Base-by-base conservation (phyloP, 2,797 vertebrate genomes). In the Xyrichtys novacula region DNA sequence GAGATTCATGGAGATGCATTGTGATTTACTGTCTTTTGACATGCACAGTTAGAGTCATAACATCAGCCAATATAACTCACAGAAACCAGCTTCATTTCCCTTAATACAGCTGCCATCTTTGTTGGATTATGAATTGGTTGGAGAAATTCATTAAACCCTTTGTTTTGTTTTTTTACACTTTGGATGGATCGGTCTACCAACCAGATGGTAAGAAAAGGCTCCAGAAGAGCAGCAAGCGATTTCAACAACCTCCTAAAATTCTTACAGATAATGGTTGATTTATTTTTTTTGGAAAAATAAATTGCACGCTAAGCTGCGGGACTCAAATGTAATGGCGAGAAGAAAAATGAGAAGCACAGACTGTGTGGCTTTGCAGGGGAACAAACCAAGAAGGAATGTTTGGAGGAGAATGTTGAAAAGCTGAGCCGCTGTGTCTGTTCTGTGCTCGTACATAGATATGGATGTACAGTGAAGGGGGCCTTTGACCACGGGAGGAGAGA, bases 401-500 rank as follows among this genome's bases (percentile, higher is more conserved):
- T 38, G 16, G 54, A 6, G 23, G 64, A 74, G 22, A 50, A 47
- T 20, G 10, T 20, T 42, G 59, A 71, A 67, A 76, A 39, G 20
- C 44, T 60, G 49, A 62, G 34, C 52, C 3, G 2, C 36, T 38
- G 44, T 55, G 43, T 81, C 38, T 69, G 40, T 55, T 65, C 52
- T 66, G 17, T 48, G 62, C 58, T 53, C 34, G 34, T 44, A 23
- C 54, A 64, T 56, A 50, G 20, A 75, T 54, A 16, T 78, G 36
- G 39, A 39, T 66, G 64, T 28, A 28, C 64, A 71, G 65, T 20
- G 2, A 19, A 9, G 26, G 39, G 56, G 44, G 42, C 76, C 34
- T 61, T 46, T 57, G 60, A 56, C 72, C 38, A 23, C 50, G 65
- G 62, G 60, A 63, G 42, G 63, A 52, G 40, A 59, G 65, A 71